Conservation (phyloP, 2,888 invertebrate species). For the Bugula neritina region DNA sequence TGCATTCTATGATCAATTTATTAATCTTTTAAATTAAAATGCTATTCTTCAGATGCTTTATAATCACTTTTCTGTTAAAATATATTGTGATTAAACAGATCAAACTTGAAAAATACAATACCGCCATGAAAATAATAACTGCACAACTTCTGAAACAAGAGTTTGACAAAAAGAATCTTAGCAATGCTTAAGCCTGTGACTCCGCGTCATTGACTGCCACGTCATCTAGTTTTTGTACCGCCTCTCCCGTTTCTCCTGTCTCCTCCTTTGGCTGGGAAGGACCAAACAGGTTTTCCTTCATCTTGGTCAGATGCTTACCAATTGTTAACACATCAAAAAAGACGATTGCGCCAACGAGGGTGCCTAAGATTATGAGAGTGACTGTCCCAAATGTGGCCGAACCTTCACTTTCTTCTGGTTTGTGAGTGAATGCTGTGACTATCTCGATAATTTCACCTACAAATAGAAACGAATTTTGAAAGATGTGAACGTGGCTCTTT, state of each 20-base stretch:
- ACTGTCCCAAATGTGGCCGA: constrained; percentile 12
- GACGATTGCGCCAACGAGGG: neutral
- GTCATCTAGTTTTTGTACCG: neutral
- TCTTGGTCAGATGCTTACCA: neutral
- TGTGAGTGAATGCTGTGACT: neutral
- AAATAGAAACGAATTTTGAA: too few species aligned
- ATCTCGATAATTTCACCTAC: constrained; percentile 10
- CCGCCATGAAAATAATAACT: too few species aligned
- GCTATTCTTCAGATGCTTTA: too few species aligned
- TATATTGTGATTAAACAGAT: too few species aligned
- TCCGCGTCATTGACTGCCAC: neutral
- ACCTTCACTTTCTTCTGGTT: constrained; percentile 18
- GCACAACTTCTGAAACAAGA: too few species aligned
- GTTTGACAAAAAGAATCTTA: too few species aligned
- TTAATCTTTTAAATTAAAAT: too few species aligned
- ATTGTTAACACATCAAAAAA: constrained; percentile 1
- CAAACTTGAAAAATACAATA: too few species aligned
- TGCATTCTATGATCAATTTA: too few species aligned
- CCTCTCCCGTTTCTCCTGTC: neutral
- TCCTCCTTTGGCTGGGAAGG: neutral
- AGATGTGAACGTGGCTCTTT: too few species aligned
- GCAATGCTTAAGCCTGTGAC: too few species aligned
- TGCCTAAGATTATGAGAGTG: constrained; percentile 1
- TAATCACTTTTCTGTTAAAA: too few species aligned
- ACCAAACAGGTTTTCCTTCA: constrained; percentile 16